Evolutionary conservation across 2,888 invertebrate genomes (phyloP).

Genomic region (Nemurella pictetii): DNA sequence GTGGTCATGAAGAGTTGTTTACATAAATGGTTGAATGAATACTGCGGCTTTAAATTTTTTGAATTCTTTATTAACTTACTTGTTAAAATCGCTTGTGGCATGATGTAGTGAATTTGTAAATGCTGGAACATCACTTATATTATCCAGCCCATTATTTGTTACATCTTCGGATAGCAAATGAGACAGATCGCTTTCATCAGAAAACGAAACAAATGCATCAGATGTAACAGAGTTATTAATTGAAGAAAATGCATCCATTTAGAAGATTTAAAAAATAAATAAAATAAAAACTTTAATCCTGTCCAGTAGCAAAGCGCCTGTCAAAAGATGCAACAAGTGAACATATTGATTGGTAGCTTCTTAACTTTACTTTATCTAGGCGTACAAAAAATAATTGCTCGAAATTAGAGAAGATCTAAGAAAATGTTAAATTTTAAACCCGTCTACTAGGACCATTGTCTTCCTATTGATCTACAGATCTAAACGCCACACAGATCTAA

Average conservation of each 20-base stretch:
- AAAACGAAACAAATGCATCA: not conserved
- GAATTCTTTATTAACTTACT: not conserved
- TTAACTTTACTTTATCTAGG: not conserved
- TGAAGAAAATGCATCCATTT: not conserved
- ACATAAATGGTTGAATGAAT: not conserved
- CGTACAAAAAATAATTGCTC: not conserved
- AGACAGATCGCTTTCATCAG: not conserved
- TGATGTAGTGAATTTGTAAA: not conserved
- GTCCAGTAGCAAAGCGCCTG: not conserved
- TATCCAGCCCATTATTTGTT: not conserved
- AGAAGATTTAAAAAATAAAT: too few relatives aligned
- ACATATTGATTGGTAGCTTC: not conserved
- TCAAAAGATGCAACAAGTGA: not conserved
- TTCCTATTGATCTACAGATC: too few relatives aligned
- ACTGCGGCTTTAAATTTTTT: not conserved
- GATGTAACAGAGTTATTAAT: not conserved
- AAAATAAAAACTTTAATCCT: too few relatives aligned
- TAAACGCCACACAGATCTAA: not conserved
- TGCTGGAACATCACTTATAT: constrained; percentile 25
- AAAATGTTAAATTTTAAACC: too few relatives aligned
- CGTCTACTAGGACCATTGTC: too few relatives aligned
- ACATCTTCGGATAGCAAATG: constrained; percentile 12
- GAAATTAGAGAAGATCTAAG: too few relatives aligned
- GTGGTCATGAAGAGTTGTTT: too few relatives aligned
- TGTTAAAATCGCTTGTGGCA: not conserved